These are phyloP conservation scores for Leucophenga montana DNA, from an alignment of 2,888 invertebrate genomes.

Conservation along the genomic window DNA sequence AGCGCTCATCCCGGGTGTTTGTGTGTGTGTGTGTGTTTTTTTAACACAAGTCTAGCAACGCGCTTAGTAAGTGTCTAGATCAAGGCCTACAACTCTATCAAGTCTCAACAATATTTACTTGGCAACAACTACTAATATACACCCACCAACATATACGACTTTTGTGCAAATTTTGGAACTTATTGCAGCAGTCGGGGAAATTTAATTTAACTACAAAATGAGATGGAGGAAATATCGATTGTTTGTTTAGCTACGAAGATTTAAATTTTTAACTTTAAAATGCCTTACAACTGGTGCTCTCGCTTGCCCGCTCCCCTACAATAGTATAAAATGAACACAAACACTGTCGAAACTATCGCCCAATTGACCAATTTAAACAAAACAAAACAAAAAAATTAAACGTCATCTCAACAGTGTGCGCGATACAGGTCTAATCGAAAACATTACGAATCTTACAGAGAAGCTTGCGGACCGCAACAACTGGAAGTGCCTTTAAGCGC, in stretches of 20 bases:
- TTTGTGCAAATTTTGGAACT: too few species aligned
- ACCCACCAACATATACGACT: too few species aligned
- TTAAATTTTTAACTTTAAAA: too few species aligned
- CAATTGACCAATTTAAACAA: constrained; percentile 29
- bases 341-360: constrained; percentile 6
- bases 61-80: not conserved
- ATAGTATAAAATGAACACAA: not conserved
- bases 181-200: too few species aligned
- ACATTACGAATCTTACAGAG: constrained; percentile 73
- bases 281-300: too few species aligned
- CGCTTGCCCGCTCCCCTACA: too few species aligned
- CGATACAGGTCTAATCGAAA: constrained; percentile 44
- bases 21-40: not conserved
- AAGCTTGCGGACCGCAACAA: constrained; percentile 67
- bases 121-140: too few species aligned
- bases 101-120: too few species aligned
- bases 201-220: too few species aligned
- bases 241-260: too few species aligned
- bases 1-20: not conserved
- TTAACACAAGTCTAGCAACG: not conserved
- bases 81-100: not conserved
- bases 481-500: constrained; percentile 49
- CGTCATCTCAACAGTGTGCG: constrained; percentile 31
- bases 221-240: too few species aligned
- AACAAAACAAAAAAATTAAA: not conserved